phyloP scores from a whole-genome alignment of 2,113 vertebrate species.

The Cheilinus undulatus region DNA sequence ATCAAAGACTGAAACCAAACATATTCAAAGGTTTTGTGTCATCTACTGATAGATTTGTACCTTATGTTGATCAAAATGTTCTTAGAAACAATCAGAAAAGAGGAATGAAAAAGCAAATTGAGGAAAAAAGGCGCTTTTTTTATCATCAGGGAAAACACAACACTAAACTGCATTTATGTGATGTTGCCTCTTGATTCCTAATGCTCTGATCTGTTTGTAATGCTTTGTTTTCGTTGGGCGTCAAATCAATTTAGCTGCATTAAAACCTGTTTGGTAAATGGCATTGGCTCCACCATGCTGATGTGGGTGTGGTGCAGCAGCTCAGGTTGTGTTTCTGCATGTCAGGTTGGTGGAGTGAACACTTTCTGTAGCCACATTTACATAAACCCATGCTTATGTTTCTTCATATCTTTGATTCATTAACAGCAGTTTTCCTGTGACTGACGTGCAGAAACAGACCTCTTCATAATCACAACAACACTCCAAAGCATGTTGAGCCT shows the following conservation, averaged over 20 bases:
- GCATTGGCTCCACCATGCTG: background rate
- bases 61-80: too few species aligned
- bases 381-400: background rate
- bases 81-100: background rate
- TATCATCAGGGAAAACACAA: too few species aligned
- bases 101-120: background rate
- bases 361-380: background rate
- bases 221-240: background rate
- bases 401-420: background rate
- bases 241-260: background rate
- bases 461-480: background rate
- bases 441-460: background rate
- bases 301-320: background rate
- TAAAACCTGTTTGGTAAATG: slow-evolving; percentile 35
- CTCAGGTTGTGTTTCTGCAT: background rate
- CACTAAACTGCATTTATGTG: background rate
- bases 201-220: background rate
- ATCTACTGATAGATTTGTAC: too few species aligned
- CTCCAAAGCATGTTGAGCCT: background rate
- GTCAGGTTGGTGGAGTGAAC: background rate
- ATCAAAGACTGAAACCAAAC: background rate
- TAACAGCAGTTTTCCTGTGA: background rate
- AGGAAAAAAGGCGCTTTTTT: too few species aligned
- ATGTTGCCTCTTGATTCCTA: too few species aligned
- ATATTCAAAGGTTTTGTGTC: background rate